Base-by-base conservation (phyloP, 2,113 vertebrate genomes). In the Pedionomus torquatus region DNA sequence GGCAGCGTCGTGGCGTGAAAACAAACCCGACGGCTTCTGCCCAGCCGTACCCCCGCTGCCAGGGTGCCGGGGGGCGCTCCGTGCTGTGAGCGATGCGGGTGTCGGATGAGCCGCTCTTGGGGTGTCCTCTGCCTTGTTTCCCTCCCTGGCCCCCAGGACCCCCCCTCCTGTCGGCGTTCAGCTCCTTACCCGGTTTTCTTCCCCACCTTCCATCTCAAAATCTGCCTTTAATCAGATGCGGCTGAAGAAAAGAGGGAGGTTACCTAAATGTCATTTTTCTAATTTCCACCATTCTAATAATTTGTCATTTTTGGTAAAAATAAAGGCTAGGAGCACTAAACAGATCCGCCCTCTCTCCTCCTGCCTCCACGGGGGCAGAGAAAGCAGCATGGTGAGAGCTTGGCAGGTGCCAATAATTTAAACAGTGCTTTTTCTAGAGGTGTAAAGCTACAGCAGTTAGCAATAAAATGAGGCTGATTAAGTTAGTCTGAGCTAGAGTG, bases 231-330 rank as follows among this genome's bases (percentile, higher is more conserved):
- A 49, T 60, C 82, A 92, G 87, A 70, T 6, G 26, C 80, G 2
- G 7, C 68, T 33, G 64, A 83, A 80, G 66, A 75, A 87, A 79
- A 85, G 63, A 83, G 66, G 85, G 89, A 92, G 82, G 55, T 15
- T 54, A 66, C 68, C 68, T 71, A 94, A 95, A 92, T 83, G 83
- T 41, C 88, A 82, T 35, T 96, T 95, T 90, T 64, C 92, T 87
- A 39, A 95, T 93, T 96, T 83, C 66, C 89, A 81, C 93, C 52
- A 18, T 74, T n/a, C 81, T 92, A 93, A 93, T 88, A 92, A 94
- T 90, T 87, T 82, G 93, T 86, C 91, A 72, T 92, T 87, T 92
- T 84, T 37, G 66, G 44, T 76, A 87, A 69, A 65, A 86, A 51
- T 31, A 83, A 83, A 82, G 37, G 48, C 93, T 87, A 71, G 85